These are phyloP conservation scores for Muntiacus reevesi DNA, from an alignment of 2,113 vertebrate species.

Conservation along the genomic window DNA sequence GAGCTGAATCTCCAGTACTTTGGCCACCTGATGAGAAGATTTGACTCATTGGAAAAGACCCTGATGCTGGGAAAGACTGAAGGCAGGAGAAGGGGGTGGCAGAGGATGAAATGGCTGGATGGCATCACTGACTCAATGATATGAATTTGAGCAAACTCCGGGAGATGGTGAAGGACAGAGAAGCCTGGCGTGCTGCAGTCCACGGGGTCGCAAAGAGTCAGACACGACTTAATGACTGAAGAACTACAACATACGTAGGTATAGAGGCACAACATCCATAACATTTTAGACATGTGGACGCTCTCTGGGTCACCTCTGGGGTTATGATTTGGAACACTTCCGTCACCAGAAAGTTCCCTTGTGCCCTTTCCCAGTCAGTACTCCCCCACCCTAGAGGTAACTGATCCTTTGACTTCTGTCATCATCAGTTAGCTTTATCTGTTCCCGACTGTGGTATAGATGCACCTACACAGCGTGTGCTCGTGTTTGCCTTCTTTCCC, in stretches of 20 bases:
- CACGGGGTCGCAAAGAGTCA: neutral
- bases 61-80: neutral
- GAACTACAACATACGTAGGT: neutral
- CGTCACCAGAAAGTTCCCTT: too few relatives aligned
- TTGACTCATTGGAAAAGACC: neutral
- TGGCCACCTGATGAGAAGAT: neutral
- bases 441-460: fast-evolving
- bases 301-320: neutral
- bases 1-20: neutral
- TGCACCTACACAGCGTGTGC: fast-evolving
- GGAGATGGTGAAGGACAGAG: neutral
- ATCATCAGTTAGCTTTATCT: fast-evolving
- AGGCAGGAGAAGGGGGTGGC: neutral
- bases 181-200: neutral
- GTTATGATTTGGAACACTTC: too few relatives aligned
- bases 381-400: fast-evolving
- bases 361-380: neutral
- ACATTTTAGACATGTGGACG: neutral
- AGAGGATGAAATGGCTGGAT: neutral
- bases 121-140: neutral
- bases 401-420: fast-evolving
- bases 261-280: fast-evolving
- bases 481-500: too few relatives aligned
- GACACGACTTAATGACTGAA: neutral
- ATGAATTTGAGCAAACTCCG: neutral